These are phyloP conservation scores for Propithecus coquereli DNA, from an alignment of 2,113 vertebrate species.

Conservation along the genomic window DNA sequence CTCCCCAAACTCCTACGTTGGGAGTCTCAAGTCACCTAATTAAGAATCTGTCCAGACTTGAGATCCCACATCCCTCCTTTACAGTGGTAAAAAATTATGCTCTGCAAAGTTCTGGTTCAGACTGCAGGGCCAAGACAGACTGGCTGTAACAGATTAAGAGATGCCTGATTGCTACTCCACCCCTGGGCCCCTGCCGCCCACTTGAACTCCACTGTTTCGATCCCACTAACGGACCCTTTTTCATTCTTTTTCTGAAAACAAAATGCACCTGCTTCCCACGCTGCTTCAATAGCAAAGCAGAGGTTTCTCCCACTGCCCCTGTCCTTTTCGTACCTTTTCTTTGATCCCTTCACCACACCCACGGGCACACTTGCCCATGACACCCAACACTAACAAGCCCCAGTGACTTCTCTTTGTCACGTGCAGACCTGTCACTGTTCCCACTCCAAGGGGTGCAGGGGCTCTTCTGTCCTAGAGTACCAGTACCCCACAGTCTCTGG, in stretches of 20 bases:
- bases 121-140: neutral
- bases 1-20: constrained; percentile 63
- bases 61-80: constrained; percentile 1
- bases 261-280: accelerated
- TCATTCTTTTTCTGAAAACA: neutral
- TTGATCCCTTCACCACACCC: neutral
- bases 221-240: neutral
- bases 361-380: neutral
- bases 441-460: neutral
- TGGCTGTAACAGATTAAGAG: neutral
- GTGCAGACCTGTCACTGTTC: neutral
- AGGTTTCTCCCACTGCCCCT: neutral
- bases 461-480: neutral
- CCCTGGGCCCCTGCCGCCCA: neutral
- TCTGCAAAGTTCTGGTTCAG: neutral
- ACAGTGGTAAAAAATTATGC: neutral
- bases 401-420: neutral
- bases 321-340: neutral
- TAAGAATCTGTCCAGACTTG: constrained; percentile 55
- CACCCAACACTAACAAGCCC: neutral
- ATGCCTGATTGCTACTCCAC: neutral
- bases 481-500: neutral
- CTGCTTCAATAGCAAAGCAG: neutral
- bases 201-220: neutral
- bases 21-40: constrained; percentile 65